These are phyloP conservation scores for Plutella xylostella DNA, from an alignment of 2,888 invertebrate species.

Conservation along the genomic window DNA sequence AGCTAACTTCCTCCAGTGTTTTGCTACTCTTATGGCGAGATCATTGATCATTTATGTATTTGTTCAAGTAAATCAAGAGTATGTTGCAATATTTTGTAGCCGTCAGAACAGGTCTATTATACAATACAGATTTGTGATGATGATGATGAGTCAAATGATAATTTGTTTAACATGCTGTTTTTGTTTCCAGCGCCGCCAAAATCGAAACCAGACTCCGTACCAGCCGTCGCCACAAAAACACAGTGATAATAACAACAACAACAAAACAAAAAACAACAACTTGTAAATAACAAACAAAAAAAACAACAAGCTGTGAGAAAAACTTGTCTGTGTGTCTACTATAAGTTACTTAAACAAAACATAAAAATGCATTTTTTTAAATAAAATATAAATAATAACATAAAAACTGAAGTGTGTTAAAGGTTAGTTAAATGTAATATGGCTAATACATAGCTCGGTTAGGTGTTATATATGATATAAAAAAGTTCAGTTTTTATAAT, in stretches of 20 bases:
- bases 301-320: constrained; percentile 14
- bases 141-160: too few species aligned
- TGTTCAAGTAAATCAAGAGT: too few species aligned
- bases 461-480: constrained; percentile 13
- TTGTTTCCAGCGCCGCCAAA: constrained; percentile 41
- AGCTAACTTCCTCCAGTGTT: too few species aligned
- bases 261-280: neutral
- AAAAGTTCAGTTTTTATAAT: constrained; percentile 5
- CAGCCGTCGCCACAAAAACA: constrained; percentile 31
- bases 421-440: neutral
- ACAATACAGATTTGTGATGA: too few species aligned
- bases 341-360: neutral
- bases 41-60: too few species aligned
- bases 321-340: constrained; percentile 7
- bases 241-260: constrained; percentile 27
- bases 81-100: too few species aligned
- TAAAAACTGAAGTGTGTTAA: constrained; percentile 1
- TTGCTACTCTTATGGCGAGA: too few species aligned
- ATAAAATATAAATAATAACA: constrained; percentile 1
- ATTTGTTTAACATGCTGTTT: constrained; percentile 1
- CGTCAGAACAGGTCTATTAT: too few species aligned
- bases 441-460: neutral
- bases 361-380: constrained; percentile 2
- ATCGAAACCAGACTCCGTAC: constrained; percentile 34
- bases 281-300: constrained; percentile 15